Conservation (phyloP, 2,888 invertebrate species). For the Agrotis exclamationis region DNA sequence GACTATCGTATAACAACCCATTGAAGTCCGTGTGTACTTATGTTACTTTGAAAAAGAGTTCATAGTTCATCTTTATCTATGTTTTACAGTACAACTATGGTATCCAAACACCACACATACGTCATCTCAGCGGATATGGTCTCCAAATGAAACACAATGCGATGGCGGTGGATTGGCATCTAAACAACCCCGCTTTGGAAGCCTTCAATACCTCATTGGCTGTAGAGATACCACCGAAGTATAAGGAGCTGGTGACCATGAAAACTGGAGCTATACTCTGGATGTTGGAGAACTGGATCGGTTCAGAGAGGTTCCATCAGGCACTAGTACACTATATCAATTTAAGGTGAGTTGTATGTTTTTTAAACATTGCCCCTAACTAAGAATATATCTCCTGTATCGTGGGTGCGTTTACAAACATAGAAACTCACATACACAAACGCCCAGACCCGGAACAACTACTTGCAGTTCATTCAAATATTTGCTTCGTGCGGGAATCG, state of each 20-base stretch:
- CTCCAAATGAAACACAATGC: constrained; percentile 82
- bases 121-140: constrained; percentile 76
- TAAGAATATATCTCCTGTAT: too few relatives aligned
- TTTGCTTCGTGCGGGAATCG: too few relatives aligned
- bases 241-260: constrained; percentile 82
- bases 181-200: constrained; percentile 78
- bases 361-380: too few relatives aligned
- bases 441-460: too few relatives aligned
- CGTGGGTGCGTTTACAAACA: too few relatives aligned
- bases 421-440: too few relatives aligned
- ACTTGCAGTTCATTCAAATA: too few relatives aligned
- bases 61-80: too few relatives aligned
- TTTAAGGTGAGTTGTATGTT: constrained; percentile 67
- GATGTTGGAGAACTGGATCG: constrained; percentile 89
- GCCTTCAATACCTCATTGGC: constrained; percentile 81
- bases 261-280: constrained; percentile 86
- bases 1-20: too few relatives aligned
- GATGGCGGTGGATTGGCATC: constrained; percentile 83
- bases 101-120: constrained; percentile 55
- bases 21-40: too few relatives aligned
- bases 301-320: constrained; percentile 78
- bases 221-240: constrained; percentile 79
- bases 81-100: constrained; percentile 80
- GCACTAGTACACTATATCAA: constrained; percentile 84
- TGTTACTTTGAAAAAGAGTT: too few relatives aligned